phyloP scores from a whole-genome alignment of 1,140 invertebrate species.

The Drosophila nasuta region DNA sequence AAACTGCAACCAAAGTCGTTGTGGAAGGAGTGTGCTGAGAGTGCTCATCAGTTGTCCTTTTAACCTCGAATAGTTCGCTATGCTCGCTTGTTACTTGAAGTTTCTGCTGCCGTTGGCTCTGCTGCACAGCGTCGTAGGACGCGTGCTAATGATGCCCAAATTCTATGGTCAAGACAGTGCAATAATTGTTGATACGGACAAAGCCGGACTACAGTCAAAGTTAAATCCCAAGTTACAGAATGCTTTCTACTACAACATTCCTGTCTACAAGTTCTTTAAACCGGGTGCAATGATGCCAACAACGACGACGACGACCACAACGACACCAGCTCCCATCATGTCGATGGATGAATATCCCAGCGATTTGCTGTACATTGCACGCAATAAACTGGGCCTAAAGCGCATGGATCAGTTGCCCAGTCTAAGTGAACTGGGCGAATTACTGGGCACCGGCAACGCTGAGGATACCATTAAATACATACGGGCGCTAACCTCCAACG shows the following conservation, averaged over 20 bases:
- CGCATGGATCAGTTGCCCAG: conserved; percentile 63
- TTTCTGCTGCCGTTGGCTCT: conserved; percentile 46
- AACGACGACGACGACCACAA: conserved; percentile 28
- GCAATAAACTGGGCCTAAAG: conserved; percentile 66
- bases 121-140: conserved; percentile 48
- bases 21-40: not conserved
- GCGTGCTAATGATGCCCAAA: conserved; percentile 41
- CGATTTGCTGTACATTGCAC: conserved; percentile 70
- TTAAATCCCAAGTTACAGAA: conserved; percentile 58
- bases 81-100: conserved; percentile 40
- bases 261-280: conserved; percentile 63
- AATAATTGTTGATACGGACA: conserved; percentile 59
- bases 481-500: conserved; percentile 57
- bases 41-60: conserved; percentile 58
- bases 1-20: conserved; percentile 12
- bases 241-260: conserved; percentile 68
- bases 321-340: conserved; percentile 32
- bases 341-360: conserved; percentile 58
- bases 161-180: conserved; percentile 72
- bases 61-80: conserved; percentile 45
- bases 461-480: conserved; percentile 74
- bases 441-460: conserved; percentile 68
- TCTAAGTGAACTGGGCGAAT: conserved; percentile 62
- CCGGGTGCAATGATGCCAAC: conserved; percentile 10
- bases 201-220: conserved; percentile 8